These are phyloP conservation scores for Drosophila oshimai DNA, from an alignment of 1,140 invertebrate genomes.

Conservation along the genomic window DNA sequence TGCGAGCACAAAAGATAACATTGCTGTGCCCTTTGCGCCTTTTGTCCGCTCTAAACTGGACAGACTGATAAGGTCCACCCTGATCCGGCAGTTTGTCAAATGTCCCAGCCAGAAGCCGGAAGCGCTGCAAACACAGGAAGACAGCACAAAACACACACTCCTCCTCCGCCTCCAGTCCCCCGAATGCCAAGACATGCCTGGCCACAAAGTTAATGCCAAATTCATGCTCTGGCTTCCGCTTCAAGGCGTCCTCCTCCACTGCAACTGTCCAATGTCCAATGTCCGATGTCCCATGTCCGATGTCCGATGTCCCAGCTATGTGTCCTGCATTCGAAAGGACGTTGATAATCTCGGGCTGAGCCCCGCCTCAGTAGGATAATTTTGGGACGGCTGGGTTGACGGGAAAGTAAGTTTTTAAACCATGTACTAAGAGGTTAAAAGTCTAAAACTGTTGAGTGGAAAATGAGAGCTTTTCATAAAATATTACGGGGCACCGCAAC, in stretches of 20 bases:
- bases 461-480: neutral
- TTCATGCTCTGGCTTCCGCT: slow-evolving; percentile 56
- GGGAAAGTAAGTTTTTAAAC: neutral
- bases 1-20: slow-evolving; percentile 15
- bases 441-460: neutral
- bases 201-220: slow-evolving; percentile 70
- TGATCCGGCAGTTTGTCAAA: slow-evolving; percentile 51
- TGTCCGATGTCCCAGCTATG: slow-evolving; percentile 12
- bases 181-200: slow-evolving; percentile 55
- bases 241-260: neutral
- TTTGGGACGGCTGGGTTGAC: neutral
- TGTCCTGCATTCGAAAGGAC: slow-evolving; percentile 52
- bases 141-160: slow-evolving; percentile 5
- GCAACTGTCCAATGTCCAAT: neutral
- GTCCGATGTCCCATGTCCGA: neutral
- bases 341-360: slow-evolving; percentile 47
- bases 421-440: neutral
- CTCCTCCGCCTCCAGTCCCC: neutral
- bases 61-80: slow-evolving; percentile 15
- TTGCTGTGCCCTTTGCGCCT: neutral
- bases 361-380: neutral
- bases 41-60: neutral
- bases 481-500: too few relatives aligned
- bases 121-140: slow-evolving; percentile 38
- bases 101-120: slow-evolving; percentile 25